Conservation (phyloP, 2,113 vertebrate genomes). For the Callipepla squamata region DNA sequence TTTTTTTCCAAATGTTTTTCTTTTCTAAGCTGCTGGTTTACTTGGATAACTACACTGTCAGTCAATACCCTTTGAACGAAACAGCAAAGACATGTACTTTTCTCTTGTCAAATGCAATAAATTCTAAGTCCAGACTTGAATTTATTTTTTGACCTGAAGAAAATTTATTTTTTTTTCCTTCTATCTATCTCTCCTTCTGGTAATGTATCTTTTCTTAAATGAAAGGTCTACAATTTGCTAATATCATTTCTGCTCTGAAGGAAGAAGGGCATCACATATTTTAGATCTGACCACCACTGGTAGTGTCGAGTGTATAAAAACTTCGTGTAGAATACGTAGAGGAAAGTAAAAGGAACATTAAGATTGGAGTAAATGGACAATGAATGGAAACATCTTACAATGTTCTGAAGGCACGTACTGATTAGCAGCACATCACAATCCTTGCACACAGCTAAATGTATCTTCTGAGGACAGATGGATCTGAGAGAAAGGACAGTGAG, state of each 20-base stretch:
- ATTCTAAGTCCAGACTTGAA: conserved; percentile 1
- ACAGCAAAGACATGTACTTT: not conserved
- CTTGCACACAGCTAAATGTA: not conserved
- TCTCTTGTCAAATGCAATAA: conserved; percentile 14
- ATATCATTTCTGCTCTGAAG: not conserved
- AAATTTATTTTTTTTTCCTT: conserved; percentile 30
- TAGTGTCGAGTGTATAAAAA: not conserved
- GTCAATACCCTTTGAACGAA: not conserved
- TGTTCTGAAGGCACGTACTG: not conserved
- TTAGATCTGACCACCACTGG: not conserved
- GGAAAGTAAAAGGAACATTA: not conserved
- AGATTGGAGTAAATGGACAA: not conserved
- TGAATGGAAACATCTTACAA: not conserved
- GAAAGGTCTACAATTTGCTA: conserved; percentile 20
- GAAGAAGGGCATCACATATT: not conserved
- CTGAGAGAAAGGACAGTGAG: not conserved
- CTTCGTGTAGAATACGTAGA: not conserved
- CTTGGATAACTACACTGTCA: not conserved
- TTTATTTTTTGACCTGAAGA: conserved; percentile 24
- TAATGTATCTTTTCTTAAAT: conserved; percentile 46
- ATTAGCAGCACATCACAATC: not conserved
- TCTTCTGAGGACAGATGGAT: not conserved
- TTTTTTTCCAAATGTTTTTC: not conserved
- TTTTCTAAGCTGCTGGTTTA: not conserved
- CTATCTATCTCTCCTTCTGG: not conserved